Percentiles rank a stretch among this genome's conserved stretches.
These are phyloP conservation scores for Bimastos eiseni DNA, from an alignment of 2,888 invertebrate genomes.

Conservation along the genomic window DNA sequence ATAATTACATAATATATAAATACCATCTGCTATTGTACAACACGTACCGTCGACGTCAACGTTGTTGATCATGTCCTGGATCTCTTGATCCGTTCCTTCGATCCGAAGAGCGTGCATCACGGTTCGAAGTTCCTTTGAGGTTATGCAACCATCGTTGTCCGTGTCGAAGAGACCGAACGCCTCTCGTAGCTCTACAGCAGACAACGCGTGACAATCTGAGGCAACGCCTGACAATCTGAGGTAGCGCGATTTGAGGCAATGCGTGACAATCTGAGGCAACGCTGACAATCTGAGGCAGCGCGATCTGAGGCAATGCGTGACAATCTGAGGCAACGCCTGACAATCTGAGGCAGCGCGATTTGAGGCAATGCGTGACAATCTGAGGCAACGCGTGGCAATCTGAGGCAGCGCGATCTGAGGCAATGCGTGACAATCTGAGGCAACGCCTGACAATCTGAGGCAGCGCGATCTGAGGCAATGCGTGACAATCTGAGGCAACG, in stretches of 20 bases:
- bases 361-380: not conserved
- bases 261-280: not conserved
- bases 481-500: not conserved
- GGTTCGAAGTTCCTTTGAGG: conserved; percentile 42
- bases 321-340: no score
- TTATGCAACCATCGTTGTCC: conserved; percentile 45
- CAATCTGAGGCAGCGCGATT: not conserved
- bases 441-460: not conserved
- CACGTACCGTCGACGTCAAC: conserved; percentile 46
- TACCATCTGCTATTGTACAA: not conserved
- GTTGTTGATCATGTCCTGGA: conserved; percentile 45
- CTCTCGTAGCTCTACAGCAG: conserved; percentile 43
- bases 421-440: not conserved
- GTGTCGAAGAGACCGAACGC: conserved; percentile 45
- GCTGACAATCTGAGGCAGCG: not conserved
- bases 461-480: not conserved
- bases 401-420: not conserved
- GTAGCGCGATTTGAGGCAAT: no score
- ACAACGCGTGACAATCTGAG: not conserved
- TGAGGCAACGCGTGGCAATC: not conserved
- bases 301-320: no score
- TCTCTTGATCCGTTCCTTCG: conserved; percentile 44
- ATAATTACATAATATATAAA: no score
- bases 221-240: not conserved
- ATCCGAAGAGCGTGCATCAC: conserved; percentile 44